phyloP scores from a whole-genome alignment of 37 sponge, comb jelly and placozoan genomes.

The Beroe forskalii region DNA sequence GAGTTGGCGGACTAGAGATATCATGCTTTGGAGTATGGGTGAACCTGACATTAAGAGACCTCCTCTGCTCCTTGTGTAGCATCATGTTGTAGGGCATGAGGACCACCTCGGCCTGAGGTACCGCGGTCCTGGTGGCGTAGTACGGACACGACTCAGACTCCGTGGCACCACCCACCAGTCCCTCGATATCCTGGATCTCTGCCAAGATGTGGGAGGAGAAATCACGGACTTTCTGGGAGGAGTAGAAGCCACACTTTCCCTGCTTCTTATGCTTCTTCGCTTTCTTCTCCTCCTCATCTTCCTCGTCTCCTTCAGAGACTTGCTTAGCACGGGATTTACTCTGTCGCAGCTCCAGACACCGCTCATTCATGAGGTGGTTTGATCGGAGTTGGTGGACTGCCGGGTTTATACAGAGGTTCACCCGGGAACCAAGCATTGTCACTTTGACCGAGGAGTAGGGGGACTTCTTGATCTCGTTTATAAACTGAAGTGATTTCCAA shows the following conservation, averaged over 20 bases:
- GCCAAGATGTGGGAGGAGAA: constrained; percentile 65
- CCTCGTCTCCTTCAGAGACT: constrained; percentile 5
- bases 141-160: constrained; percentile 88
- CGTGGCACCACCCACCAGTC: constrained; percentile 75
- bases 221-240: not conserved
- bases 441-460: constrained; percentile 75
- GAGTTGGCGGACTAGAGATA: too few relatives aligned
- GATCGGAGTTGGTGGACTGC: constrained; percentile 75
- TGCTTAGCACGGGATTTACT: constrained; percentile 60
- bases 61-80: constrained; percentile 81
- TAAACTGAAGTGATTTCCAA: constrained; percentile 82
- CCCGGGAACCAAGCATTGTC: constrained; percentile 83
- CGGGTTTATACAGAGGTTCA: constrained; percentile 89
- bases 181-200: constrained; percentile 92
- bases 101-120: constrained; percentile 88
- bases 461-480: constrained; percentile 88
- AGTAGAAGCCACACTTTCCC: constrained; percentile 59
- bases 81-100: constrained; percentile 94
- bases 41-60: constrained; percentile 76
- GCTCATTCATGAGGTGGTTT: constrained; percentile 85
- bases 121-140: constrained; percentile 80
- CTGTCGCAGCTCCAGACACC: constrained; percentile 87
- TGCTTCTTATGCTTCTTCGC: constrained; percentile 68
- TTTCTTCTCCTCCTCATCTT: constrained; percentile 32
- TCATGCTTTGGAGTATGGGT: too few relatives aligned